Base-by-base conservation (phyloP, 2,888 invertebrate species). In the Drosophila mettleri region DNA sequence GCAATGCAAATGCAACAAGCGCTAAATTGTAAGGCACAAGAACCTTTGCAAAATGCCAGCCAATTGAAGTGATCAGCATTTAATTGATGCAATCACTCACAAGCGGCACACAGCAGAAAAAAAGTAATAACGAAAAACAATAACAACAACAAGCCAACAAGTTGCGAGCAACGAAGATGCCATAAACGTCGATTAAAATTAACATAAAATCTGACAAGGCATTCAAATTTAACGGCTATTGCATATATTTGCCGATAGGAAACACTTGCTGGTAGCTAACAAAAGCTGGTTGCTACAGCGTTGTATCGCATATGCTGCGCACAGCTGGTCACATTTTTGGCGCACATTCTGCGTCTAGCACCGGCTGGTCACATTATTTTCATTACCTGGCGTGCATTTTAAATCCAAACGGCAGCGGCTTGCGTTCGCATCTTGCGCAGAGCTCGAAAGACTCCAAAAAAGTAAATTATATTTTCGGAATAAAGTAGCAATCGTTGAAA, bases 361-460 rank as follows among this genome's bases (percentile, higher is more conserved):
- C 1, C 1, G 41, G 20, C 33, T 57, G 67, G 67, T 57, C 69
- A 80, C 69, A 69, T 64, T 18, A n/a, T 64, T 64, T 86, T 89
- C 73, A 70, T 22, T 72, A 74, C 69, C 78, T 65, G 62, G 80
- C 75, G 52, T 76, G 79, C 43, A 71, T 73, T 91, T 91, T 54
- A 89, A 91, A 92, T 82, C 78, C 67, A 88, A 89, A 81, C 80
- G 74, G 78, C 84, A 87, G 80, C 83, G 82, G 80, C 62, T 85
- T 66, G 87, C 75, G 85, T 67, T 69, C 70, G 80, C 76, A 74
- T 88, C 76, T 75, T 64, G 77, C 66, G 71, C 48, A 20, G 39
- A 64, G 68, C 71, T 85, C 75, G 82, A 55, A 57, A 54, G 41
- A 46, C 38, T 59, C 43, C 24, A 20, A 27, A 65, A 53, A 18